phyloP scores from a whole-genome alignment of 2,797 vertebrate species.

The Siniperca undulata region DNA sequence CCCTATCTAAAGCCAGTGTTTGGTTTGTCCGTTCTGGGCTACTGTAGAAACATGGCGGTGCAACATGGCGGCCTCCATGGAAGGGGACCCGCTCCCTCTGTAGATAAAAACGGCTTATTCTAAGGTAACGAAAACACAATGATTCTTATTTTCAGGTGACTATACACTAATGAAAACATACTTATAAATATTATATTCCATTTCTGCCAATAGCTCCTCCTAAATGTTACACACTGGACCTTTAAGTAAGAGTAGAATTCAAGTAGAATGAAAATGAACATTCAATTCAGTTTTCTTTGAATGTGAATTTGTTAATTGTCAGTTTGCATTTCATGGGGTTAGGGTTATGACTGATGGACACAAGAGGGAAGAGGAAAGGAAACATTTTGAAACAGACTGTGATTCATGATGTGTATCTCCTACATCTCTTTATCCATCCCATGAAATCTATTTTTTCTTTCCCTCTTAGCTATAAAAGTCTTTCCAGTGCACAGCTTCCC shows the following conservation, averaged over 20 bases:
- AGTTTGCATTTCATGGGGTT: background rate
- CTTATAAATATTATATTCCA: no score
- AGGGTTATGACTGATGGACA: background rate
- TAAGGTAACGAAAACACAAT: no score
- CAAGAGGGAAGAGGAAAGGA: background rate
- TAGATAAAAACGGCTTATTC: no score
- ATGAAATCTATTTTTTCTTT: constrained; percentile 28
- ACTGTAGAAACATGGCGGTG: no score
- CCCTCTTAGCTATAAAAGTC: constrained; percentile 44
- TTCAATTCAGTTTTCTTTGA: background rate
- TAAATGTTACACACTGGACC: no score
- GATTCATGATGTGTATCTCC: background rate
- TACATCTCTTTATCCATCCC: constrained; percentile 26
- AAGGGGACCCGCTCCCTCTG: no score
- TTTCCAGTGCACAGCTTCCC: background rate
- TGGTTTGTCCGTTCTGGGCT: no score
- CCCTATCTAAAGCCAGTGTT: no score
- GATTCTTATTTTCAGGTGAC: no score
- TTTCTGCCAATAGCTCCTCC: no score
- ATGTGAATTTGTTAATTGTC: background rate
- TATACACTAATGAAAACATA: no score
- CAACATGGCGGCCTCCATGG: no score
- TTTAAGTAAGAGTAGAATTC: background rate
- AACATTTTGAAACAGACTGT: background rate
- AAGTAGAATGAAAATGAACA: background rate